These are phyloP conservation scores for Eueremaeus valkanovi DNA, from an alignment of 2,888 invertebrate genomes.

Conservation along the genomic window DNA sequence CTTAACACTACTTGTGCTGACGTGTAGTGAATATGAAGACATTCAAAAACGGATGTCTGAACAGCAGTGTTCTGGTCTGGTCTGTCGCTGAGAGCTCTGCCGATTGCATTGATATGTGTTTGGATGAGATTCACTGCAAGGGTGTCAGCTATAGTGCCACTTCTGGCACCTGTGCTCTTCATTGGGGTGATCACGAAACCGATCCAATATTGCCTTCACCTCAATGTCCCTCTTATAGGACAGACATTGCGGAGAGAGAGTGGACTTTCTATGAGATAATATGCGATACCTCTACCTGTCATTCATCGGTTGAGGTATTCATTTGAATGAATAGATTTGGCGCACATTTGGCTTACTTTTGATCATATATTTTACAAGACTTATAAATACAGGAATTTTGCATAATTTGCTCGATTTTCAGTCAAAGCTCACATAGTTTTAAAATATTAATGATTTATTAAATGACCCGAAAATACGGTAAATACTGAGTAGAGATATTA, in stretches of 20 bases:
- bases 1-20: too few species aligned
- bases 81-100: conserved; percentile 6
- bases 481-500: too few species aligned
- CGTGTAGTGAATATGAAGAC: not conserved
- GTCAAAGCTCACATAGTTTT: too few species aligned
- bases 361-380: too few species aligned
- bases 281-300: not conserved
- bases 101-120: conserved; percentile 15
- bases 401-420: too few species aligned
- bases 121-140: conserved; percentile 2
- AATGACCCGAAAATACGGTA: too few species aligned
- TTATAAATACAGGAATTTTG: too few species aligned
- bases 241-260: not conserved
- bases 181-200: not conserved
- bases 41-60: not conserved
- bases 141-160: not conserved
- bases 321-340: too few species aligned
- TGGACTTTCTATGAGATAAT: conserved; percentile 10
- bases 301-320: conserved; percentile 7
- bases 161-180: conserved; percentile 7
- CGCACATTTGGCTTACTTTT: too few species aligned
- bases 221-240: conserved; percentile 9
- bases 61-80: conserved; percentile 10
- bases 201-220: not conserved
- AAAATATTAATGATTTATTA: too few species aligned